A percentile compares a stretch with the other conserved stretches of the same genome.
These are phyloP conservation scores for Axinella damicornis DNA, from an alignment of 37 sponge, comb jelly and placozoan genomes.

Conservation along the genomic window DNA sequence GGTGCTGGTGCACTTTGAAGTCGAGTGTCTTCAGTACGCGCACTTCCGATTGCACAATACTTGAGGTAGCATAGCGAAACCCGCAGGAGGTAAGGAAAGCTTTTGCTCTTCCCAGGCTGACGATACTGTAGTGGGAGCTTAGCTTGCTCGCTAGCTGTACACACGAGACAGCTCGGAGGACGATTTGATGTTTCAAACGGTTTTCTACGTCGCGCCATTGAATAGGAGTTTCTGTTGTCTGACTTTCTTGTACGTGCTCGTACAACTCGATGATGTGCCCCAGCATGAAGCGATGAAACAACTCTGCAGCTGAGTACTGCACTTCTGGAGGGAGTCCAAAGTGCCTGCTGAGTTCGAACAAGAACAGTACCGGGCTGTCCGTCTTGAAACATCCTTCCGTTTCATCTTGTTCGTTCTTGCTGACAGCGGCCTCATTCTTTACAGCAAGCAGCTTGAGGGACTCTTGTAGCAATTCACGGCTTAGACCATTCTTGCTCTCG, in stretches of 20 bases:
- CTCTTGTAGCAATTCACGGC: slow-evolving; percentile 46
- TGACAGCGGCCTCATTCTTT: slow-evolving; percentile 30
- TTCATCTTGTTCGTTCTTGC: not conserved
- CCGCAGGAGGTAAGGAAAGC: slow-evolving; percentile 64
- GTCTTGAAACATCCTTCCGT: slow-evolving; percentile 26
- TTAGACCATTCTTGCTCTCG: slow-evolving; percentile 35
- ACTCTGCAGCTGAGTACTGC: slow-evolving; percentile 74
- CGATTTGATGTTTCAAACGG: slow-evolving; percentile 79
- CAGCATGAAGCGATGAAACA: slow-evolving; percentile 81
- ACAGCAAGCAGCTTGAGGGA: slow-evolving; percentile 45
- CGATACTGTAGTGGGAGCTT: slow-evolving; percentile 81
- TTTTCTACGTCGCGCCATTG: slow-evolving; percentile 81
- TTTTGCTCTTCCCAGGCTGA: slow-evolving; percentile 47
- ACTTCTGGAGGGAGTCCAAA: slow-evolving; percentile 70
- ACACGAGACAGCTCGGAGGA: slow-evolving; percentile 81
- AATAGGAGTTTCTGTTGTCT: slow-evolving; percentile 45
- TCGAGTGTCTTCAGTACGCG: slow-evolving; percentile 79
- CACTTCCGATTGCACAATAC: slow-evolving; percentile 89
- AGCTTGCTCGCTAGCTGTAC: slow-evolving; percentile 90
- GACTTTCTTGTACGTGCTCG: slow-evolving; percentile 58
- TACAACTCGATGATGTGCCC: slow-evolving; percentile 73
- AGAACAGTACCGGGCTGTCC: slow-evolving; percentile 41
- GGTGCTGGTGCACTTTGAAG: slow-evolving; percentile 56
- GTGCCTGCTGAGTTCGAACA: slow-evolving; percentile 67
- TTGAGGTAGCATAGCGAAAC: slow-evolving; percentile 77